Base-by-base conservation (phyloP, 2,113 vertebrate genomes). In the Haemorhous mexicanus region DNA sequence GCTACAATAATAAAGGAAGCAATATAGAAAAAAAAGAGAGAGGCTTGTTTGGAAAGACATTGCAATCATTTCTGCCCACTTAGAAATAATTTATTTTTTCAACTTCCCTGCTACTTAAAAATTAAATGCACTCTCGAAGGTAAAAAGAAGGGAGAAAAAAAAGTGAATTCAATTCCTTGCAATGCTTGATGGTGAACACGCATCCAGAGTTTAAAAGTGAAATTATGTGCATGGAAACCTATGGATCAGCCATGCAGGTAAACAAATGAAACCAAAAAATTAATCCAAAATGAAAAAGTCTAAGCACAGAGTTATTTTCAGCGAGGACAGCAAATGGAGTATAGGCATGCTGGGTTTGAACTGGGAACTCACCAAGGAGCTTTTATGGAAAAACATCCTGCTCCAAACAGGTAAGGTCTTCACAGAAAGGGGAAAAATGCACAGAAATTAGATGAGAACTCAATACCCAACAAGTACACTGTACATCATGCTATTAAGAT, bases 401-500 rank as follows among this genome's bases (percentile, higher is more conserved):
- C 99, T 99, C 99, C 99, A 99, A 99, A 99, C 98, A 99, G 99
- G 99, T 99, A 99, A 98, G 99, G 99, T 99, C 99, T 99, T 99
- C 98, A 98, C 95, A 96, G 97, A 97, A 98, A 97, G 97, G 97
- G 98, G 97, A 97, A 97, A 98, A 98, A 99, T 97, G 98, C 97
- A 99, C 98, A 99, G 97, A 99, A 98, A 99, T 98, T 99, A 99
- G 98, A 99, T 97, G 98, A 98, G 97, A 99, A 98, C 97, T 97
- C 98, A 96, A 92, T 98, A 97, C 98, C 98, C 98, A 98, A 98
- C 97, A 98, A 98, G 97, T 96, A 97, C 96, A 97, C 74, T 69
- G 87, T 96, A 96, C 3, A 97, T 84, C 94, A 97, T 94, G 97
- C 96, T 50, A 61, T 93, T 93, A 72, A 85, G 89, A 72, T 76